Evolutionary conservation across 2,888 invertebrate genomes (phyloP).

Genomic region (Encarsia formosa): DNA sequence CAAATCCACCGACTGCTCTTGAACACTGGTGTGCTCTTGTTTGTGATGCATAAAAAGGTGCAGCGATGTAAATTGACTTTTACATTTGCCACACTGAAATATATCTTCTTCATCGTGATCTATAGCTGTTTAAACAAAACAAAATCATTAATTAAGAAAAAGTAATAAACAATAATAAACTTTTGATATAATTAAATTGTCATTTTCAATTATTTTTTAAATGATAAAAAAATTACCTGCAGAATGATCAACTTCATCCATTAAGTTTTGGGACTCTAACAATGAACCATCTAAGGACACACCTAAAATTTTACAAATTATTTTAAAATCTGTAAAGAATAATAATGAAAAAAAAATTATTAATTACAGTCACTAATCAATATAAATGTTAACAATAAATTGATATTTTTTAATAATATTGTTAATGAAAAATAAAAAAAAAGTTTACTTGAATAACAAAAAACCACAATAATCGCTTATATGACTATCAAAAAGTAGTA

Average conservation of each 20-base stretch:
- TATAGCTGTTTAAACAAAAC: conserved; percentile 34
- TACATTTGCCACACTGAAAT: conserved; percentile 68
- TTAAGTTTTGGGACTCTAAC: conserved; percentile 44
- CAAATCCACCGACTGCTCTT: conserved; percentile 45
- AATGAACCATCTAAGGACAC: conserved; percentile 45
- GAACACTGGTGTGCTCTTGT: conserved; percentile 47
- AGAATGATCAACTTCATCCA: conserved; percentile 46
- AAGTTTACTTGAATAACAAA: too few relatives aligned
- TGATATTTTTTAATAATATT: too few relatives aligned
- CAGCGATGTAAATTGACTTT: conserved; percentile 61
- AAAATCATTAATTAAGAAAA: neutral
- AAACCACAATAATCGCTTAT: too few relatives aligned
- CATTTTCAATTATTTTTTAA: too few relatives aligned
- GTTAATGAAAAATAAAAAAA: too few relatives aligned
- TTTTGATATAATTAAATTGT: neutral
- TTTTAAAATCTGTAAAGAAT: too few relatives aligned
- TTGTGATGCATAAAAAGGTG: conserved; percentile 62
- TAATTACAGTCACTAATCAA: too few relatives aligned
- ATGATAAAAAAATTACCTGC: conserved; percentile 33
- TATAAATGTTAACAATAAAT: too few relatives aligned
- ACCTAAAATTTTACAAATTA: too few relatives aligned
- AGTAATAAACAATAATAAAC: neutral
- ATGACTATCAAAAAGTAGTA: too few relatives aligned
- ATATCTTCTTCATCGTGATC: conserved; percentile 61
- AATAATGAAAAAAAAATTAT: too few relatives aligned